phyloP scores from a whole-genome alignment of 2,888 invertebrate species.

The Sarcophaga caerulescens region DNA sequence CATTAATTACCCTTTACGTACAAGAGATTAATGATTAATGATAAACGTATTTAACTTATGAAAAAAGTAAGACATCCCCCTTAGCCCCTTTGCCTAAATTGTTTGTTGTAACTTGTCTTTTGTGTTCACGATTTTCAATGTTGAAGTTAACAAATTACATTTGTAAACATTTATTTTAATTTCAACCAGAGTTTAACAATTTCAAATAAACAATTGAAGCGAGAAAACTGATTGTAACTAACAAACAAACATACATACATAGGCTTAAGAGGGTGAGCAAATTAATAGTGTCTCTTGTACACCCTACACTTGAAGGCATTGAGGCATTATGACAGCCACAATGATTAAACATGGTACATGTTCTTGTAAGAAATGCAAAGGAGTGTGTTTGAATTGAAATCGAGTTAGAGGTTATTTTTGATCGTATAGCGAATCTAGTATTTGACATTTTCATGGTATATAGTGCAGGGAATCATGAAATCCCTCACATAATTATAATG shows the following conservation, averaged over 20 bases:
- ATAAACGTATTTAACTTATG: slow-evolving; percentile 35
- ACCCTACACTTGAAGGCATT: slow-evolving; percentile 13
- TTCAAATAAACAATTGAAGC: slow-evolving; percentile 36
- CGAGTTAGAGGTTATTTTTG: too few relatives aligned
- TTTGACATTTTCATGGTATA: too few relatives aligned
- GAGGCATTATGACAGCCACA: background rate
- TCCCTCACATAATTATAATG: too few relatives aligned
- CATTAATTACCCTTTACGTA: slow-evolving; percentile 49
- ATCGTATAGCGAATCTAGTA: too few relatives aligned
- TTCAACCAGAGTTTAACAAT: slow-evolving; percentile 39
- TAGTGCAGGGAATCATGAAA: too few relatives aligned
- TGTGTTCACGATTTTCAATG: slow-evolving; percentile 28
- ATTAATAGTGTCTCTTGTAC: slow-evolving; percentile 43
- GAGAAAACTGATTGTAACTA: slow-evolving; percentile 46
- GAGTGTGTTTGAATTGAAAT: too few relatives aligned
- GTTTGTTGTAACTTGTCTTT: background rate
- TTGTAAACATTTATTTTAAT: slow-evolving; percentile 64
- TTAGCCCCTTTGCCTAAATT: background rate
- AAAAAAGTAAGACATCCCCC: background rate
- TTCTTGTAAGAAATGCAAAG: too few relatives aligned
- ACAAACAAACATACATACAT: background rate
- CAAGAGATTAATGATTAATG: slow-evolving; percentile 34
- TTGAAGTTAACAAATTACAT: slow-evolving; percentile 55
- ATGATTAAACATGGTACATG: too few relatives aligned
- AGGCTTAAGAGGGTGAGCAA: slow-evolving; percentile 35